Percentiles rank a stretch among this genome's conserved stretches.
Conservation (phyloP, 2,888 invertebrate genomes). For the Ennomos erosarius region DNA sequence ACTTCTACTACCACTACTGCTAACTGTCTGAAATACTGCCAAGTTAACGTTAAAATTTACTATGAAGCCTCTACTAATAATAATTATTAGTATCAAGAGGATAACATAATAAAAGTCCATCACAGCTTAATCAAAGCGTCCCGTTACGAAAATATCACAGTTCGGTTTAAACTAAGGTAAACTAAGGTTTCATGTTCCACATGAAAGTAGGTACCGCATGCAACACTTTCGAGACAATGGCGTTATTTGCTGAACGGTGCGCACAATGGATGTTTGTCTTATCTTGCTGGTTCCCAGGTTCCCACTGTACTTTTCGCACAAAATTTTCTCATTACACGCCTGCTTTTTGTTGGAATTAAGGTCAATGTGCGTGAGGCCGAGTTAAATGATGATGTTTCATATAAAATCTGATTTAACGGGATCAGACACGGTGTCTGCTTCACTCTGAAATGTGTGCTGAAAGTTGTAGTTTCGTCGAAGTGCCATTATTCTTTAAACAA, state of each 20-base stretch:
- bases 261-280: conserved; percentile 73
- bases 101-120: no score
- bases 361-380: conserved; percentile 47
- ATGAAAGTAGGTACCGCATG: conserved; percentile 38
- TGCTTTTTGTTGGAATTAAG: conserved; percentile 59
- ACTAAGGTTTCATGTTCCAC: conserved; percentile 8
- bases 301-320: conserved; percentile 76
- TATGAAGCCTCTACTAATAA: no score
- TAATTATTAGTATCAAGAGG: no score
- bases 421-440: neutral
- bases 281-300: conserved; percentile 73
- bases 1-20: no score
- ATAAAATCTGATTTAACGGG: neutral
- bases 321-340: conserved; percentile 70
- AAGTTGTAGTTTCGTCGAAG: neutral
- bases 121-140: neutral
- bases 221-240: conserved; percentile 56
- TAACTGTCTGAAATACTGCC: no score
- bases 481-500: no score
- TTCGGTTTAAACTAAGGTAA: conserved; percentile 10
- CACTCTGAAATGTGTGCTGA: conserved; percentile 3
- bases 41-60: no score
- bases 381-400: conserved; percentile 5
- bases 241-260: conserved; percentile 64
- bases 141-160: conserved; percentile 9